Conservation (phyloP, 2,888 invertebrate species). For the Eristalinus aeneus region DNA sequence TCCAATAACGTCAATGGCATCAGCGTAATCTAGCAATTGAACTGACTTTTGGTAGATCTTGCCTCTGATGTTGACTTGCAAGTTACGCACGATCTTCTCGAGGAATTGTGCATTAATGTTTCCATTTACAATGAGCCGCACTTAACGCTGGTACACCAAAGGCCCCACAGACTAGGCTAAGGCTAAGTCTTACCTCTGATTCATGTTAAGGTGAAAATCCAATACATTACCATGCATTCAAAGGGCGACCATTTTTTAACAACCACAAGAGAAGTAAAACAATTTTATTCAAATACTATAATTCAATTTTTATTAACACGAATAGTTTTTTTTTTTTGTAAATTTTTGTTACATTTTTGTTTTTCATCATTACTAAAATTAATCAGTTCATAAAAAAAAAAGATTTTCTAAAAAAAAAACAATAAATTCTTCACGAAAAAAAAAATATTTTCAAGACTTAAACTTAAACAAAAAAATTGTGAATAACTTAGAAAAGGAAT, state of each 20-base stretch:
- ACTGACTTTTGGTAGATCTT: too few species aligned
- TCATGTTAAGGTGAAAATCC: too few species aligned
- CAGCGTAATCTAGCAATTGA: too few species aligned
- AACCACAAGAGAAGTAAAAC: not conserved
- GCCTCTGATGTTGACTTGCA: too few species aligned
- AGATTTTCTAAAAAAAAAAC: slow-evolving; percentile 25
- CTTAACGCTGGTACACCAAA: too few species aligned
- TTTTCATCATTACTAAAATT: slow-evolving; percentile 42
- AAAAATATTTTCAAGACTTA: slow-evolving; percentile 14
- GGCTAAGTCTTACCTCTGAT: too few species aligned
- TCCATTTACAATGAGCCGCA: too few species aligned
- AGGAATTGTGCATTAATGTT: too few species aligned
- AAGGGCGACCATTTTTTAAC: not conserved
- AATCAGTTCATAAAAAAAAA: slow-evolving; percentile 67
- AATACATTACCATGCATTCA: too few species aligned
- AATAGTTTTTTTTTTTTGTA: slow-evolving; percentile 35
- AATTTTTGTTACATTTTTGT: slow-evolving; percentile 24
- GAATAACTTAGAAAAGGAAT: slow-evolving; percentile 64
- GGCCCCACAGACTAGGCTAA: too few species aligned
- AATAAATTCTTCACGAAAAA: slow-evolving; percentile 2
- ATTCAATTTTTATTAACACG: slow-evolving; percentile 68
- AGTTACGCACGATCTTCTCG: too few species aligned
- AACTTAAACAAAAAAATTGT: slow-evolving; percentile 34
- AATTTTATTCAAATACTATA: slow-evolving; percentile 48
- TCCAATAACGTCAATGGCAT: too few species aligned